Evolutionary conservation across 2,888 invertebrate genomes (phyloP), one percentile per base, ranked within the genome.

Genomic region (Tetheella fluctuosa): DNA sequence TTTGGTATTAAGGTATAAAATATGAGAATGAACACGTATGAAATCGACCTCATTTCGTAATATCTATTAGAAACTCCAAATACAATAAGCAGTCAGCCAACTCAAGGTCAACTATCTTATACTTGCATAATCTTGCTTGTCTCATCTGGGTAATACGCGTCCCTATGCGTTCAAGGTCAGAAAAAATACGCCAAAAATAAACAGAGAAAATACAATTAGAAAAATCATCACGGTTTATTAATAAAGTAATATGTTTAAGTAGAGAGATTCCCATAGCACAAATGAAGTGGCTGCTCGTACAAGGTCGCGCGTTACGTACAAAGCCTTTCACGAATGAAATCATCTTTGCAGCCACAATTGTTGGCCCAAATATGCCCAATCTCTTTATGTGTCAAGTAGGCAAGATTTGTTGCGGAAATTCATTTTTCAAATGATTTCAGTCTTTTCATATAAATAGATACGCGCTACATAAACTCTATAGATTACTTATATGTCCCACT

Each of bases 261-360:
- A 42, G 17, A 55, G 54, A 59, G 48, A 52, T 56, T 52, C 52
- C 34, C 55, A 58, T 52, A 52, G 4, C 23, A 34, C 34, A 13
- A 52, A 52, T 52, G 59, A 17, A 52, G 55, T 34, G 39, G 39
- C 39, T 6, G 39, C 61, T 64, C 70, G 70, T 68, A 68, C 65
- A 63, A 71, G 66, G 66, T 59, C 68, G 74, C 76, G 79, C 70
- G 77, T 65, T 74, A 67, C 60, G 65, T 66, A 71, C 68, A 64
- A 61, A 66, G 69, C 77, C 80, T 80, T 79, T 80, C 76, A 78
- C 77, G 65, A 75, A 75, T 75, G 71, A 76, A 79, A 71, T 80
- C 76, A 74, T 79, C 73, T 68, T 62, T 65, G 54, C 37, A 68
- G 70, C 74, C 69, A 68, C 70, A 73, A 71, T 63, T 72, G 64